Conservation (phyloP, 2,797 vertebrate genomes). For the Sebastes aleutianus region DNA sequence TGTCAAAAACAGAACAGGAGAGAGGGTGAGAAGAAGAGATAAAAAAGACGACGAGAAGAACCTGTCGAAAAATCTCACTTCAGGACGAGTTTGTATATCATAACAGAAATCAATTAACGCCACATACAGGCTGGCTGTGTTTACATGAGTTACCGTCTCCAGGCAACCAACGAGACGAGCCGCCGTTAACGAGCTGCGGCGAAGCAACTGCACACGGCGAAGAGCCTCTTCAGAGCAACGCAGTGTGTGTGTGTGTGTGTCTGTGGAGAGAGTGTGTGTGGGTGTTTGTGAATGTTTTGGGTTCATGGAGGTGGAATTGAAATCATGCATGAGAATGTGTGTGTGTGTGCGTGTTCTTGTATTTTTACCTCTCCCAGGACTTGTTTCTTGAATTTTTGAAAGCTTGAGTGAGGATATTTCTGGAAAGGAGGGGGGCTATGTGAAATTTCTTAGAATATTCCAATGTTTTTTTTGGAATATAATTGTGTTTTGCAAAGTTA, state of each 20-base stretch:
- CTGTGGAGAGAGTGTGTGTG: neutral
- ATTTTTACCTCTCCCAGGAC: neutral
- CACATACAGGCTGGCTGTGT: neutral
- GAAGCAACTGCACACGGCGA: conserved; percentile 1
- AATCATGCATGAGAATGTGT: neutral
- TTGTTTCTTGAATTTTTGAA: neutral
- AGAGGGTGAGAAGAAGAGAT: neutral
- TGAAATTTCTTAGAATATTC: neutral
- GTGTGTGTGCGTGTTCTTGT: neutral
- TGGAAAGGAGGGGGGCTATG: neutral
- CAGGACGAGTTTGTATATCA: neutral
- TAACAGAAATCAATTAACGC: conserved; percentile 25
- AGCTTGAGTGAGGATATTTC: neutral
- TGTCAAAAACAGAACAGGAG: neutral
- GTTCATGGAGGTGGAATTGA: conserved; percentile 7
- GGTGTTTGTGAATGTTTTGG: conserved; percentile 14
- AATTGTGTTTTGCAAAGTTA: neutral
- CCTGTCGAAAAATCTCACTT: neutral
- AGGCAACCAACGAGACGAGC: conserved; percentile 9
- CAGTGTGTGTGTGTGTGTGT: neutral
- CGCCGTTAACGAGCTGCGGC: conserved; percentile 15
- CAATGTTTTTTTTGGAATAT: neutral
- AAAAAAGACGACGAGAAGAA: neutral
- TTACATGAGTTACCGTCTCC: conserved; percentile 20
- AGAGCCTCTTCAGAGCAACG: conserved; percentile 4